Conservation (phyloP, 2,797 vertebrate genomes). For the Schizothorax lantsangensis region DNA sequence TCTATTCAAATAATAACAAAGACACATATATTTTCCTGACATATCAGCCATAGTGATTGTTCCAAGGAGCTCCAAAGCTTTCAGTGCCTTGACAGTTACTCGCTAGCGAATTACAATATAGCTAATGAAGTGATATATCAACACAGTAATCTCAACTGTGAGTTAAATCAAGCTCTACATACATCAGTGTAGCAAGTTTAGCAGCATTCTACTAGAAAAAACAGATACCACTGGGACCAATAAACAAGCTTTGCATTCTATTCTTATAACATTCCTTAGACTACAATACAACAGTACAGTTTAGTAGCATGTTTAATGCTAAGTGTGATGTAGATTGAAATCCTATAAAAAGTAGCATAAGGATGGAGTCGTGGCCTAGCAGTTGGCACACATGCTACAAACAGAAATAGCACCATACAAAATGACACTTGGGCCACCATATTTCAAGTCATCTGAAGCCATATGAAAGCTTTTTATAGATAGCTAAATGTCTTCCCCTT, state of each 20-base stretch:
- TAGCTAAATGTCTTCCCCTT: too few relatives aligned
- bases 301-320: neutral
- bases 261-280: neutral
- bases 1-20: neutral
- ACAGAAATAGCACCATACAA: neutral
- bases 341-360: neutral
- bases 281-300: neutral
- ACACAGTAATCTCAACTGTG: neutral
- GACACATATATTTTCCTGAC: neutral
- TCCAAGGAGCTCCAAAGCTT: neutral
- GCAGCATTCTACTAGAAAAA: neutral
- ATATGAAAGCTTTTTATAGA: neutral
- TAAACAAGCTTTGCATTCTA: neutral
- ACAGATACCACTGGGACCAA: neutral
- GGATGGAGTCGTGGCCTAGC: neutral
- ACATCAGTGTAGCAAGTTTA: neutral
- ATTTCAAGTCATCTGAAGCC: neutral
- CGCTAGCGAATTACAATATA: neutral
- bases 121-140: neutral
- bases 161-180: slow-evolving; percentile 11
- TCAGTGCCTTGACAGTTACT: neutral
- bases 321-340: neutral
- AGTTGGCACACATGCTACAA: neutral
- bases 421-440: neutral
- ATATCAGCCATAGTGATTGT: neutral